These are phyloP conservation scores for Fringilla coelebs DNA, from an alignment of 2,797 vertebrate species.

Conservation along the genomic window DNA sequence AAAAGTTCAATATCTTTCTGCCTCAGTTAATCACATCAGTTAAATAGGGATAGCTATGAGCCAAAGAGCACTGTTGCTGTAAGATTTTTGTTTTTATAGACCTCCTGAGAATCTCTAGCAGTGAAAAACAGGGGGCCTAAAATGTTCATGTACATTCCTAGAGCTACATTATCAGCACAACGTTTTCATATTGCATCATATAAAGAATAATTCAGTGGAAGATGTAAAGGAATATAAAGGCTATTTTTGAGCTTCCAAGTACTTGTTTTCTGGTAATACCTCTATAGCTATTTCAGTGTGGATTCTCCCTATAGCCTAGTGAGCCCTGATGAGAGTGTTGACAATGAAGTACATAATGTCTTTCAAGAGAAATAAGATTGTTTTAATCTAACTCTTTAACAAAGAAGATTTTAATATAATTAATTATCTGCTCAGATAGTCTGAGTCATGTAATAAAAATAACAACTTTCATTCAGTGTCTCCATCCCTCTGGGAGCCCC, in stretches of 20 bases:
- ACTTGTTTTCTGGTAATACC: neutral
- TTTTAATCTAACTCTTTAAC: neutral
- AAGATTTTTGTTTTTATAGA: neutral
- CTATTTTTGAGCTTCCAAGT: neutral
- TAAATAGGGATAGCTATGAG: neutral
- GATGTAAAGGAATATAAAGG: neutral
- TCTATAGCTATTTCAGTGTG: neutral
- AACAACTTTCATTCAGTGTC: slow-evolving; percentile 26
- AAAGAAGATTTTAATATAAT: slow-evolving; percentile 1
- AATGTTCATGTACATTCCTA: neutral
- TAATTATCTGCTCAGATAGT: slow-evolving; percentile 7
- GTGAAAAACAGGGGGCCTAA: neutral
- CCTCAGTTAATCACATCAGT: slow-evolving; percentile 36
- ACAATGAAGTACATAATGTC: neutral
- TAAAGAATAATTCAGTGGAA: neutral
- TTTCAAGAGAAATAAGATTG: neutral
- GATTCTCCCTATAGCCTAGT: neutral
- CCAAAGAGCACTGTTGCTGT: neutral
- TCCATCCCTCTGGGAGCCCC: too few species aligned
- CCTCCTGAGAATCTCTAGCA: neutral
- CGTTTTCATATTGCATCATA: neutral
- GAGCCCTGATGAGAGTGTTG: neutral
- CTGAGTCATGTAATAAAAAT: slow-evolving; percentile 28
- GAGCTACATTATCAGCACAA: neutral
- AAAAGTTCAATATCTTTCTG: slow-evolving; percentile 55